These are phyloP conservation scores for Leptopterna dolabrata DNA, from an alignment of 2,888 invertebrate species.

Conservation along the genomic window DNA sequence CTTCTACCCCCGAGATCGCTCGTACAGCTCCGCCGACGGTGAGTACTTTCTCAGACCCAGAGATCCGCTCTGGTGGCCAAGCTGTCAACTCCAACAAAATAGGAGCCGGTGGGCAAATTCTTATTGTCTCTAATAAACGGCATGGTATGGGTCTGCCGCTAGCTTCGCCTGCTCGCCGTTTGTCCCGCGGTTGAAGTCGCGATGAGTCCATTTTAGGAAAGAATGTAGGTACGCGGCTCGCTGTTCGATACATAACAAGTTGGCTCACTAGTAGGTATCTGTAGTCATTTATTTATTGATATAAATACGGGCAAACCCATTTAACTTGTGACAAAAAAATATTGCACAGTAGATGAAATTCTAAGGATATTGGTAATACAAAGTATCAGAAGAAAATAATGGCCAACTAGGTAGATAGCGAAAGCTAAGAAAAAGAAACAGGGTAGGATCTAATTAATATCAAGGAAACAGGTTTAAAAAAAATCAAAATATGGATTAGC, in stretches of 20 bases:
- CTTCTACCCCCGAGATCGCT: slow-evolving; percentile 62
- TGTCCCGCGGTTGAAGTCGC: background rate
- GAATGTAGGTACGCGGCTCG: background rate
- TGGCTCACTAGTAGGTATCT: no score
- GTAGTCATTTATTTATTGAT: no score
- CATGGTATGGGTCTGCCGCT: slow-evolving; percentile 41
- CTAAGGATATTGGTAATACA: no score
- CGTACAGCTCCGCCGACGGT: slow-evolving; percentile 64
- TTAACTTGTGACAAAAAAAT: no score
- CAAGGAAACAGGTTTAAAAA: no score
- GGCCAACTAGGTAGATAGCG: no score
- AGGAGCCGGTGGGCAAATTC: slow-evolving; percentile 47
- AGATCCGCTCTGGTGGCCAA: slow-evolving; percentile 48
- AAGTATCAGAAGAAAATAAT: no score
- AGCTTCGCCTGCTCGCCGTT: slow-evolving; percentile 44
- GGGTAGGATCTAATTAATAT: no score
- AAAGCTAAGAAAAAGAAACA: no score
- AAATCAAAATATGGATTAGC: no score
- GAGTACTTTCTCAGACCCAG: slow-evolving; percentile 57
- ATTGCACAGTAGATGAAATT: no score
- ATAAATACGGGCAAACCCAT: no score
- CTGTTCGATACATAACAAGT: background rate
- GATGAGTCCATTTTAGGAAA: background rate
- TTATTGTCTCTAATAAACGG: slow-evolving; percentile 14
- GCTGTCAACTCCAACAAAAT: slow-evolving; percentile 53